Evolutionary conservation across 1,140 invertebrate genomes (phyloP), one percentile per base, ranked within the genome.

Genomic region (Heliothis subflexa): DNA sequence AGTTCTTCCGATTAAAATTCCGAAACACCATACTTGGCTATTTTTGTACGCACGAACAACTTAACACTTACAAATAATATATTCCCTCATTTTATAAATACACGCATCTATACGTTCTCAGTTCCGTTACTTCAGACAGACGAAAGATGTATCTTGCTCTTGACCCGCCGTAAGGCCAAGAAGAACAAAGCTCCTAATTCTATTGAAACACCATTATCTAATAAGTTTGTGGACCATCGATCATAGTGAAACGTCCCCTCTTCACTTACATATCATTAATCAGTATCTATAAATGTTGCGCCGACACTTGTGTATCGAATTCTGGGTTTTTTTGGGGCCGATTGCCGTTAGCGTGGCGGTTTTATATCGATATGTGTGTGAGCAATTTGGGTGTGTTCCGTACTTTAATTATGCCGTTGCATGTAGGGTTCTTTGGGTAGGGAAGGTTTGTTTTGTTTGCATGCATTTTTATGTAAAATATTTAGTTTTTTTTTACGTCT

Each of bases 161-260:
- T 88, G 81, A 87, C 83, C 85, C 83, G 73, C 62, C 62, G 70
- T 75, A 66, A 84, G 83, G 84, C 78, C 85, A 87, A 59, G 75
- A 90, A 89, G 91, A 92, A 93, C 91, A 94, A 94, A 90, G 87
- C 86, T 88, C 79, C 87, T 91, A 91, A 93, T 94, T 91, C 88
- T 90, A 93, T 93, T 91, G 90, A 90, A 91, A 90, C 88, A 91
- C 91, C 88, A 93, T 93, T 92, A 93, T 93, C 91, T 93, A 92
- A 94, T 93, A 94, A 92, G 87, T 82, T 76, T 88, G 87, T 86
- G 84, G 73, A 84, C 80, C 81, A 93, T 94, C 89, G 85, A 93
- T 93, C 91, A 93, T 79, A 50, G 79, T 78, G 85, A 78, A 86
- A 83, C 87, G 88, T 90, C 91, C 89, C 92, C 91, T 86, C 82